A percentile compares a stretch with the other conserved stretches of the same genome.
phyloP scores from a whole-genome alignment of 2,888 invertebrate species.

The Antheraea assamensis region DNA sequence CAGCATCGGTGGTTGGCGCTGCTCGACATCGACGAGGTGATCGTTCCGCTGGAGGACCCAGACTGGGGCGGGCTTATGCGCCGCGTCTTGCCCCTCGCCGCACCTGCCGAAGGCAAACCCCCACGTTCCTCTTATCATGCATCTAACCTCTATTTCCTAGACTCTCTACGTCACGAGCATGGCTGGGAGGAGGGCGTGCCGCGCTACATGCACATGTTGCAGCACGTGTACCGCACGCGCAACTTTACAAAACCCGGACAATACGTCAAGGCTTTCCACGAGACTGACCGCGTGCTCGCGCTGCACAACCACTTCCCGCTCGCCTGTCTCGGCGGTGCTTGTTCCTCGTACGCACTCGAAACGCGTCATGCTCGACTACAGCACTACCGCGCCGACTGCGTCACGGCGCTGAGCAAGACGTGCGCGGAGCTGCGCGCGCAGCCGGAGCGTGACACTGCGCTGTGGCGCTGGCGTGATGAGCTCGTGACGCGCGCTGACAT shows the following conservation, averaged over 20 bases:
- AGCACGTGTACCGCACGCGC: constrained; percentile 93
- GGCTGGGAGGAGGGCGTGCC: constrained; percentile 90
- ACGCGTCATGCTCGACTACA: constrained; percentile 93
- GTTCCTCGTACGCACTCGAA: constrained; percentile 92
- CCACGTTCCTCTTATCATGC: constrained; percentile 92
- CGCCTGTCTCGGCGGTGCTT: constrained; percentile 91
- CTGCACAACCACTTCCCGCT: constrained; percentile 96
- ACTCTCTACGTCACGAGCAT: constrained; percentile 91
- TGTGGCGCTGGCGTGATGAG: constrained; percentile 93
- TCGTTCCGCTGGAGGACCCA: constrained; percentile 90
- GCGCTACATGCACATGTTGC: constrained; percentile 95
- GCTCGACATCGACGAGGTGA: constrained; percentile 96
- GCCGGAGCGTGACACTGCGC: constrained; percentile 91
- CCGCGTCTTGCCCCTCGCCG: constrained; percentile 85
- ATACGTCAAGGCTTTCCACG: constrained; percentile 97
- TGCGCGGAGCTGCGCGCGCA: constrained; percentile 92
- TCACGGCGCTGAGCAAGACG: constrained; percentile 90
- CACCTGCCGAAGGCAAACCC: constrained; percentile 75
- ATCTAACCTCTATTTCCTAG: constrained; percentile 95
- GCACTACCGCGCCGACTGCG: constrained; percentile 97
- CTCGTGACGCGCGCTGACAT: constrained; percentile 86
- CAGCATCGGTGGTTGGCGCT: constrained; percentile 95
- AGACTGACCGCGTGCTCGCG: constrained; percentile 93
- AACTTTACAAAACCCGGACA: constrained; percentile 97
- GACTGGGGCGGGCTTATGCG: constrained; percentile 91